Evolutionary conservation across 1,140 invertebrate species (phyloP), one percentile per base, ranked within the genome.

Genomic region (Papilio aristodemus): DNA sequence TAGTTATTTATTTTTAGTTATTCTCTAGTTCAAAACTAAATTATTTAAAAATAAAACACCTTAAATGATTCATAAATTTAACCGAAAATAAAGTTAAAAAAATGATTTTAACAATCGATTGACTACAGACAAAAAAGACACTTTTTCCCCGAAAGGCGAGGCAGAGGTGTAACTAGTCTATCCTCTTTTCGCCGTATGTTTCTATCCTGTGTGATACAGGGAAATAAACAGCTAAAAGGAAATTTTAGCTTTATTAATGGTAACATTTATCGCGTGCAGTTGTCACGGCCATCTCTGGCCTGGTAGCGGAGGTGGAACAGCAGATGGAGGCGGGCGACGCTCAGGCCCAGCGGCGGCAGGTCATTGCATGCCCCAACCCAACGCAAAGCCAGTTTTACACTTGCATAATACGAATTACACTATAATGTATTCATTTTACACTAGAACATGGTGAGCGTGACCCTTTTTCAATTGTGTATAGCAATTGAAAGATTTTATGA

Each of bases 261-360:
- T 71, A n/a, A 39, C 50, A 68, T 60, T 78, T 83, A 50, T 85
- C 74, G 79, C 71, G 79, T 71, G 79, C 93, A 95, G 94, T 95
- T 92, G 94, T 95, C 83, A 94, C 94, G 84, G 94, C 94, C 83
- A 94, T 95, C 92, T 94, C 94, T 87, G 94, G 94, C 80, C 93
- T 95, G 87, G 92, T 95, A 92, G 94, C 94, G 73, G 94, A 95
- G 88, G 94, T 95, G 81, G 92, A 93, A 81, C 92, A 94, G 84
- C 92, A 93, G 86, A 92, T 92, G 91, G 93, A 93, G 86, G 87
- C 93, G 78, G 90, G 89, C 86, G 87, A 91, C 80, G 80, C 80
- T 69, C 83, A 87, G 75, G 80, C 80, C 67, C 83, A 87, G 75
- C 83, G 79, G 78, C 87, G 88, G 80, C 87, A 89, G 87, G 87